phyloP scores from a whole-genome alignment of 1,140 invertebrate genomes.

The Trachymyrmex cornetzi region DNA sequence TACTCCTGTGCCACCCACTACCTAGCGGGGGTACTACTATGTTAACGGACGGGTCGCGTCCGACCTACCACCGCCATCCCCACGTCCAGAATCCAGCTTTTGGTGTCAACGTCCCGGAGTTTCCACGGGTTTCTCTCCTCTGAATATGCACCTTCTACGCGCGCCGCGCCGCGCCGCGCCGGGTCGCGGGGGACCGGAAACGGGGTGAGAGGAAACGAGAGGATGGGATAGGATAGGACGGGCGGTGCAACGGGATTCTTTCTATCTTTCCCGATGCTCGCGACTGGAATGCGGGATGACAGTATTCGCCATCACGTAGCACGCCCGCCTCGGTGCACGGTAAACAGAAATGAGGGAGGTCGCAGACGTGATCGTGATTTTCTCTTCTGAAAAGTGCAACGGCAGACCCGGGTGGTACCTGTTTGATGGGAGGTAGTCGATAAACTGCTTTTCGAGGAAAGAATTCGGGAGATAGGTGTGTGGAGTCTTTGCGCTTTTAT shows the following conservation, averaged over 20 bases:
- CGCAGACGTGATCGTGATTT: slow-evolving; percentile 67
- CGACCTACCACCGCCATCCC: slow-evolving; percentile 71
- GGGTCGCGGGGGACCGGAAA: neutral
- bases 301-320: slow-evolving; percentile 78
- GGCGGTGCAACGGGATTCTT: slow-evolving; percentile 63
- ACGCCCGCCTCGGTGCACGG: slow-evolving; percentile 68
- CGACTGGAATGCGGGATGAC: slow-evolving; percentile 79
- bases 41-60: slow-evolving; percentile 74
- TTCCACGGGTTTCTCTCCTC: slow-evolving; percentile 73
- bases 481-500: neutral
- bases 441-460: slow-evolving; percentile 46
- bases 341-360: slow-evolving; percentile 74
- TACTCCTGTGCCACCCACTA: slow-evolving; percentile 57
- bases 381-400: slow-evolving; percentile 56
- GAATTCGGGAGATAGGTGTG: slow-evolving; percentile 7
- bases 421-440: slow-evolving; percentile 50
- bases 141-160: slow-evolving; percentile 75
- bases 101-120: slow-evolving; percentile 82
- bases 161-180: neutral
- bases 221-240: slow-evolving; percentile 34
- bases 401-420: slow-evolving; percentile 27
- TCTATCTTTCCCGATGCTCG: slow-evolving; percentile 73
- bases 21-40: slow-evolving; percentile 56
- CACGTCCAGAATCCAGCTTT: slow-evolving; percentile 75
- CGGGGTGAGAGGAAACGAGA: slow-evolving; percentile 16